Evolutionary conservation across 2,888 invertebrate species (phyloP).

Genomic region (Spilarctia lutea): DNA sequence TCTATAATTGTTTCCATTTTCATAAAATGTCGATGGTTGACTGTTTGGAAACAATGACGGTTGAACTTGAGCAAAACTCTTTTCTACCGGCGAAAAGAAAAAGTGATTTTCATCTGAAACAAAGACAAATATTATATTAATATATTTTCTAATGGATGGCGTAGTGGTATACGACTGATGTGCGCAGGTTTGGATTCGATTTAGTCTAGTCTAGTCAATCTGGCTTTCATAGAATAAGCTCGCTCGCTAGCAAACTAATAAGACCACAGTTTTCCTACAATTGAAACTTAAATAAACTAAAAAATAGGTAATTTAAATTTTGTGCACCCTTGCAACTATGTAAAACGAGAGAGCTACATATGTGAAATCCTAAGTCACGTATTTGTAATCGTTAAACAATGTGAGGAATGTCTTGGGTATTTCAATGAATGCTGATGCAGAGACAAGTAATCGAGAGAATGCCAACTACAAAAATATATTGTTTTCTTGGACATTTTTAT

Average conservation of each 20-base stretch:
- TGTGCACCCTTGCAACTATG: neutral
- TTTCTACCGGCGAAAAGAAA: conserved; percentile 82
- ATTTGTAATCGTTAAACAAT: conserved; percentile 40
- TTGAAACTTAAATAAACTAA: neutral
- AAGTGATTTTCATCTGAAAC: conserved; percentile 83
- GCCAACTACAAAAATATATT: conserved; percentile 29
- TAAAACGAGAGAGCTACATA: neutral
- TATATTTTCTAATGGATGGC: too few species aligned
- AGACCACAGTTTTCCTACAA: neutral
- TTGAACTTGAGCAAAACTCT: conserved; percentile 85
- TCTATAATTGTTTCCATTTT: conserved; percentile 75
- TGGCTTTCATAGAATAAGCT: too few species aligned
- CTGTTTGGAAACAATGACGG: conserved; percentile 79
- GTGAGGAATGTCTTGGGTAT: conserved; percentile 46
- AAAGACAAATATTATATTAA: conserved; percentile 39
- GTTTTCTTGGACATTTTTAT: conserved; percentile 29
- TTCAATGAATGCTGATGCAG: conserved; percentile 39
- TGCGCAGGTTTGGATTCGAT: too few species aligned
- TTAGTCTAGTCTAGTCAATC: too few species aligned
- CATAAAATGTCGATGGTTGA: conserved; percentile 73
- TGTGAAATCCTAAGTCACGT: conserved; percentile 9
- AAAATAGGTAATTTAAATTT: neutral
- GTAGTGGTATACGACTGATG: too few species aligned
- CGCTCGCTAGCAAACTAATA: neutral
- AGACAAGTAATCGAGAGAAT: conserved; percentile 24